These are phyloP conservation scores for Teinopalpus imperialis DNA, from an alignment of 2,888 invertebrate species.

Conservation along the genomic window DNA sequence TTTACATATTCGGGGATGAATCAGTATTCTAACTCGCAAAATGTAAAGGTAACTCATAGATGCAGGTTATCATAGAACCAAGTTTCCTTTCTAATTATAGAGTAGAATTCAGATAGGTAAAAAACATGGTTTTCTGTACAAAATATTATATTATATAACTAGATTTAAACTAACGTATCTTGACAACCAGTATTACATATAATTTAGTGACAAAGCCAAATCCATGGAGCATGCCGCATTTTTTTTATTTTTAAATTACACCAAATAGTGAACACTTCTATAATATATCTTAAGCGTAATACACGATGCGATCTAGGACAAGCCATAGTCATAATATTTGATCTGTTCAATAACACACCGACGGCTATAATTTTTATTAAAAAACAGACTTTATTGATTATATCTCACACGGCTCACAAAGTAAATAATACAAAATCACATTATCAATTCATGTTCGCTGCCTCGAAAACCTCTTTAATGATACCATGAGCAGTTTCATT, in stretches of 20 bases:
- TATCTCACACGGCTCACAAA: not conserved
- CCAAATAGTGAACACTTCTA: constrained; percentile 56
- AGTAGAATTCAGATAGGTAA: no score
- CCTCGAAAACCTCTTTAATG: not conserved
- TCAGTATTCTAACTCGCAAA: constrained; percentile 39
- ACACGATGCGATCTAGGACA: constrained; percentile 44
- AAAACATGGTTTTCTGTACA: no score
- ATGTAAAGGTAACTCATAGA: constrained; percentile 33
- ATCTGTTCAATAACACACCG: constrained; percentile 52
- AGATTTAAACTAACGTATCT: no score
- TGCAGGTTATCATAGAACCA: not conserved
- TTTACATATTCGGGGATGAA: no score
- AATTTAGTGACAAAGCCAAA: constrained; percentile 19
- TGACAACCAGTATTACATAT: constrained; percentile 15
- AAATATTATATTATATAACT: no score
- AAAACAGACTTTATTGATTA: constrained; percentile 24
- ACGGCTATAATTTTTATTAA: constrained; percentile 46
- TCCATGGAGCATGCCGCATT: constrained; percentile 4
- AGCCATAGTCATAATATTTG: constrained; percentile 48
- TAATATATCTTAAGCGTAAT: constrained; percentile 58
- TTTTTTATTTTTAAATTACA: constrained; percentile 27
- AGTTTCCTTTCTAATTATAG: no score
- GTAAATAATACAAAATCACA: constrained; percentile 6
- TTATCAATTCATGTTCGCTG: constrained; percentile 4
- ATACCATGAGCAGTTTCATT: constrained; percentile 4